A percentile compares a stretch with the other conserved stretches of the same genome.
phyloP scores from a whole-genome alignment of 2,888 invertebrate genomes.

The Stramonita haemastoma region DNA sequence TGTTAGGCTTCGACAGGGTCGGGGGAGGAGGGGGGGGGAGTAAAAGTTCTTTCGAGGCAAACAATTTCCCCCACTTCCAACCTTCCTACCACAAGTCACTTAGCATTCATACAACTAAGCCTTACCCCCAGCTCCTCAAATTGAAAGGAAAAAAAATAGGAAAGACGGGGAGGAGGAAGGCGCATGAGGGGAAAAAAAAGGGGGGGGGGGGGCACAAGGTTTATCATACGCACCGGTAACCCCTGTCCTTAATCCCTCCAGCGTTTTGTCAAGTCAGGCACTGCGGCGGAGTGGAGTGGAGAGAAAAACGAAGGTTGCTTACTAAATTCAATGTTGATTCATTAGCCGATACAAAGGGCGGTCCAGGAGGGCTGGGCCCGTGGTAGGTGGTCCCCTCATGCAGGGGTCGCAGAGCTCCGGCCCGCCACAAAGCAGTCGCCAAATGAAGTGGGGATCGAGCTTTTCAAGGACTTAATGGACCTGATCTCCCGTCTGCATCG shows the following conservation, averaged over 20 bases:
- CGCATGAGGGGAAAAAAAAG: background rate
- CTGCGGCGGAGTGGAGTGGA: background rate
- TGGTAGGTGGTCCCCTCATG: background rate
- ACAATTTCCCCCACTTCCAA: background rate
- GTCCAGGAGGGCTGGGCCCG: background rate
- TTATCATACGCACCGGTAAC: constrained; percentile 22
- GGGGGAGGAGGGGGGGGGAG: no score
- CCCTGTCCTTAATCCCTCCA: background rate
- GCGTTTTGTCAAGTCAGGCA: constrained; percentile 23
- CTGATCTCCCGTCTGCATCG: background rate
- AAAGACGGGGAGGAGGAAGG: no score
- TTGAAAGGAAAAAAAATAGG: background rate
- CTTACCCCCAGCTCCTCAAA: background rate
- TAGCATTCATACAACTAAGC: background rate
- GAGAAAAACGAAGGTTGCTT: constrained; percentile 17
- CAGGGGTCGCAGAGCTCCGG: background rate
- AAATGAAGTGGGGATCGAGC: background rate
- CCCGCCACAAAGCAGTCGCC: background rate
- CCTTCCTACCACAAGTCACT: background rate
- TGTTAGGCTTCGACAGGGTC: no score
- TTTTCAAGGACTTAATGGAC: constrained; percentile 8
- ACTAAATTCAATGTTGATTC: constrained; percentile 22
- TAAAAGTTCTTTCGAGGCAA: no score
- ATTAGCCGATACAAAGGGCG: background rate
- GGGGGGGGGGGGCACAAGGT: background rate